phyloP scores from a whole-genome alignment of 2,113 vertebrate species.

The Nothoprocta perdicaria region DNA sequence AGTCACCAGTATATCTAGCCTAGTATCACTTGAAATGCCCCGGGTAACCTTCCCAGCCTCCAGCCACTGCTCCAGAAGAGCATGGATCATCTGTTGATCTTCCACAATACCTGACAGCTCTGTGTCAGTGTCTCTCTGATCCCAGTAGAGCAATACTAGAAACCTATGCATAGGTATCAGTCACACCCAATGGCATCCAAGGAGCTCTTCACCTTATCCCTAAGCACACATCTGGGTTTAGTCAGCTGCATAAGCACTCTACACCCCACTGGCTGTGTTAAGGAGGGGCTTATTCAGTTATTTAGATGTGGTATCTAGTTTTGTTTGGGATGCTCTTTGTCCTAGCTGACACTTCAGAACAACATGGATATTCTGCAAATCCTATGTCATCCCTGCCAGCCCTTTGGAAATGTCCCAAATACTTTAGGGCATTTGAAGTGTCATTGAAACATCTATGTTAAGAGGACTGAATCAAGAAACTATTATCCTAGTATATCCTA shows the following conservation, averaged over 20 bases:
- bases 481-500: neutral
- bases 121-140: neutral
- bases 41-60: neutral
- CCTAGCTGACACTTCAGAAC: neutral
- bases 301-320: neutral
- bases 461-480: neutral
- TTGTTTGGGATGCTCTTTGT: neutral
- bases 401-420: neutral
- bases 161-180: neutral
- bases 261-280: neutral
- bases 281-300: neutral
- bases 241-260: neutral
- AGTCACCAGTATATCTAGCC: neutral
- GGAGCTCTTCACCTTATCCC: neutral
- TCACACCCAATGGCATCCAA: neutral
- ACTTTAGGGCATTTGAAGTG: neutral
- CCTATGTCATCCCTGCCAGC: neutral
- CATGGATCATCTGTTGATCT: neutral
- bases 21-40: neutral
- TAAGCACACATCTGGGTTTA: neutral
- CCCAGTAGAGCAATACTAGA: neutral
- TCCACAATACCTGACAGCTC: rapidly evolving
- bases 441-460: neutral
- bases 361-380: neutral
- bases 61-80: neutral